Percentiles rank a stretch among this genome's conserved stretches.
Evolutionary conservation across 2,888 invertebrate genomes (phyloP).

Genomic region (Drosophila nr. perissopoda): DNA sequence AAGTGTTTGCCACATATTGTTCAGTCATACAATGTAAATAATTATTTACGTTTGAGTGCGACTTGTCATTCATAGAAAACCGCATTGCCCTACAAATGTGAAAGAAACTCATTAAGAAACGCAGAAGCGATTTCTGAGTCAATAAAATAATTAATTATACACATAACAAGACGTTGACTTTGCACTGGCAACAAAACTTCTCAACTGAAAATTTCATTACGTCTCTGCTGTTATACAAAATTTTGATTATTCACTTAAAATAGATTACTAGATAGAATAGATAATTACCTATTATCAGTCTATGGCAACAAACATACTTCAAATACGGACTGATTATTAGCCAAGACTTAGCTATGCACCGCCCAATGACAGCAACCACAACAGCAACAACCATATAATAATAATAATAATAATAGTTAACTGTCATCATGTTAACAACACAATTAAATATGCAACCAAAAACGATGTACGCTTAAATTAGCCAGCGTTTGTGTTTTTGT

Average conservation of each 20-base stretch:
- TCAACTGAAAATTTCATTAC: not conserved
- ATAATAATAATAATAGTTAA: constrained; percentile 25
- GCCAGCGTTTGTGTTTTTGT: constrained; percentile 34
- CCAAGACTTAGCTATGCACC: constrained; percentile 20
- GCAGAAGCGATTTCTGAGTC: constrained; percentile 15
- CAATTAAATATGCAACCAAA: constrained; percentile 74
- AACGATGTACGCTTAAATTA: constrained; percentile 76
- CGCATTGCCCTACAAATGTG: constrained; percentile 6
- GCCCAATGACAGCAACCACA: constrained; percentile 13
- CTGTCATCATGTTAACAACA: constrained; percentile 48
- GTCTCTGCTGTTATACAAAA: not conserved
- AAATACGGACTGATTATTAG: constrained; percentile 24
- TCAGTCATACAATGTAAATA: constrained; percentile 17
- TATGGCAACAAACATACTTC: constrained; percentile 2
- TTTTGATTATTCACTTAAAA: constrained; percentile 13
- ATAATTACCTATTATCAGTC: constrained; percentile 4
- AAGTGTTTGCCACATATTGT: constrained; percentile 62
- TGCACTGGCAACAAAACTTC: not conserved
- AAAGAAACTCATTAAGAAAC: constrained; percentile 31
- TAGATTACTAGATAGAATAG: not conserved
- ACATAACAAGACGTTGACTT: not conserved
- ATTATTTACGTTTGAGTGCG: constrained; percentile 27
- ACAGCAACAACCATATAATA: not conserved
- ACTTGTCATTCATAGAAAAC: constrained; percentile 52
- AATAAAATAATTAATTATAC: constrained; percentile 3